phyloP scores from a whole-genome alignment of 2,888 invertebrate genomes.

The Pammene aurita region DNA sequence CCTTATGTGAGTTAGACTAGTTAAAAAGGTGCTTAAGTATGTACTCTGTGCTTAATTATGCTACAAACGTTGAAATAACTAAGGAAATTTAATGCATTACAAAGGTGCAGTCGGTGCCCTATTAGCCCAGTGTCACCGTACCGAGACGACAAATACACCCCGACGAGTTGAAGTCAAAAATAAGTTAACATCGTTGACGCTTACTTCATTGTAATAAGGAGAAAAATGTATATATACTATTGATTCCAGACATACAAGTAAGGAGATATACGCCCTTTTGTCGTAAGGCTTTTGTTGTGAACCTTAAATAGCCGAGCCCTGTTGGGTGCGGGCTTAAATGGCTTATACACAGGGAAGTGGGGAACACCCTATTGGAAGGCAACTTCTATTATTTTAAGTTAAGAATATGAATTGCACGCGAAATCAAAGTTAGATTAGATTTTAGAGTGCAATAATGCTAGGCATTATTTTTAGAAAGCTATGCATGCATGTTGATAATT shows the following conservation, averaged over 20 bases:
- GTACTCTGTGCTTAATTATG: no score
- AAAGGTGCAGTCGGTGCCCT: constrained; percentile 14
- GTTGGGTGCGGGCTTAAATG: constrained; percentile 4
- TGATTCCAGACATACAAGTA: neutral
- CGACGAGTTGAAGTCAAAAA: neutral
- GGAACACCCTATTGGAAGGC: neutral
- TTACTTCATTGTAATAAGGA: neutral
- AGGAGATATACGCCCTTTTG: neutral
- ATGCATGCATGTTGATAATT: no score
- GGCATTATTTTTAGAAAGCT: no score
- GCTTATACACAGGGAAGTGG: neutral
- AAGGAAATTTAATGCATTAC: constrained; percentile 6
- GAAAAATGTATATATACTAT: neutral
- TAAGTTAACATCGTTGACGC: neutral
- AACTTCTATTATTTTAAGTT: neutral
- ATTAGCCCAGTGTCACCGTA: neutral
- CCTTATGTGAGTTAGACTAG: no score
- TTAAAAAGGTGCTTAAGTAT: no score
- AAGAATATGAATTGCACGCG: no score
- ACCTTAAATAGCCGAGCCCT: constrained; percentile 22
- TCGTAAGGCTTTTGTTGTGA: neutral
- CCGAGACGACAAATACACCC: no score
- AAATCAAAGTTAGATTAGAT: no score
- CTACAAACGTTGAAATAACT: neutral
- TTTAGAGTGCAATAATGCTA: no score